These are phyloP conservation scores for Ploceus nigricollis DNA, from an alignment of 2,113 vertebrate species.

Conservation along the genomic window DNA sequence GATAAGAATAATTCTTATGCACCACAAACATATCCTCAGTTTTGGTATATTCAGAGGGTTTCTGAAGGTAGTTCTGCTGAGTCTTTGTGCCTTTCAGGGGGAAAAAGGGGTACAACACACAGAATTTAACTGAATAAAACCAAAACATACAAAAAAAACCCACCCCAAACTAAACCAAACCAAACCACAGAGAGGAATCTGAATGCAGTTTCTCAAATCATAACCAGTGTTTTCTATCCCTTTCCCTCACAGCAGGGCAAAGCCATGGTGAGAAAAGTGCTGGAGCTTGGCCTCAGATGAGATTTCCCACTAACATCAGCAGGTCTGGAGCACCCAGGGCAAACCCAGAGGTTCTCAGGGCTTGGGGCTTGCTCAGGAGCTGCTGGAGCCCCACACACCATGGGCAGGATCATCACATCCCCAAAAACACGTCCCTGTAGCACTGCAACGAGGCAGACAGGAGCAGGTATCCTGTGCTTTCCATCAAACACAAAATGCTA, in stretches of 20 bases:
- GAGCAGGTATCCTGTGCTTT: not conserved
- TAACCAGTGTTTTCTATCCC: not conserved
- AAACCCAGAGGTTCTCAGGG: not conserved
- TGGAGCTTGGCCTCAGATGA: not conserved
- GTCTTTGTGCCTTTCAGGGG: not conserved
- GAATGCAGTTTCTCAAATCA: not conserved
- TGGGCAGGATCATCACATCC: not conserved
- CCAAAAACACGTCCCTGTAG: accelerated
- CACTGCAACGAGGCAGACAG: not conserved
- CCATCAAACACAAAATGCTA: not conserved
- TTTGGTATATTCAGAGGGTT: not conserved
- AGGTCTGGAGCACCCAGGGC: not conserved
- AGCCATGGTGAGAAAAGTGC: not conserved
- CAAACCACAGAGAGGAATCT: not conserved
- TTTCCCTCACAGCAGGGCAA: not conserved
- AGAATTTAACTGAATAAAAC: not conserved
- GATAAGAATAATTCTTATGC: not conserved
- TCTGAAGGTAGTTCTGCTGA: not conserved
- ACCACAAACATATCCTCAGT: not conserved
- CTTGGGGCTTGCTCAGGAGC: not conserved
- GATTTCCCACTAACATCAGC: not conserved
- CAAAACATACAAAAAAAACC: accelerated
- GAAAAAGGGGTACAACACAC: not conserved
- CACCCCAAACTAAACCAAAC: accelerated
- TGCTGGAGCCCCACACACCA: not conserved